Evolutionary conservation across 2,113 vertebrate genomes (phyloP).

Genomic region (Grammomys dolichurus): DNA sequence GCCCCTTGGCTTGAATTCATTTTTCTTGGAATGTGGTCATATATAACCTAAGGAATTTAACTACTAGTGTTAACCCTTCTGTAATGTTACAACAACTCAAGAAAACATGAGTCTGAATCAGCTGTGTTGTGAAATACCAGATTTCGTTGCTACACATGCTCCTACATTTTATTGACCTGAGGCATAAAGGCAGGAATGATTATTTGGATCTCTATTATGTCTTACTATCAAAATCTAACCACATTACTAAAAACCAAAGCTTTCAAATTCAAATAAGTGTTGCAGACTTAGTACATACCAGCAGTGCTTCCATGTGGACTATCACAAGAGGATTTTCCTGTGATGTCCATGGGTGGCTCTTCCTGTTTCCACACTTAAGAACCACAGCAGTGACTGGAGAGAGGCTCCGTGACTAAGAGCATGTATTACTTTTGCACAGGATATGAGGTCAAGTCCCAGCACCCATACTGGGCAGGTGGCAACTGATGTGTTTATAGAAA

Average conservation of each 20-base stretch:
- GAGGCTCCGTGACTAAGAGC: too few relatives aligned
- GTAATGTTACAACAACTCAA: not conserved
- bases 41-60: constrained; percentile 4
- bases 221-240: not conserved
- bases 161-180: not conserved
- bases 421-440: too few relatives aligned
- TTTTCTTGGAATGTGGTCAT: constrained; percentile 16
- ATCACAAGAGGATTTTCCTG: too few relatives aligned
- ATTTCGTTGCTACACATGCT: not conserved
- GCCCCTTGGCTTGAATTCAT: constrained; percentile 33
- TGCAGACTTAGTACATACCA: not conserved
- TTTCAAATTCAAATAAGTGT: constrained; percentile 22
- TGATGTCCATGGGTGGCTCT: not conserved
- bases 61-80: not conserved
- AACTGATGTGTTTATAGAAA: too few relatives aligned
- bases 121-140: not conserved
- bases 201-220: not conserved
- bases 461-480: too few relatives aligned
- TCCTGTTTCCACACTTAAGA: not conserved
- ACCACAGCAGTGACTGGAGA: too few relatives aligned
- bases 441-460: too few relatives aligned
- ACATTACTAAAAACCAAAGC: constrained; percentile 8
- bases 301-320: not conserved
- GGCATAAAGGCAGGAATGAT: constrained; percentile 16
- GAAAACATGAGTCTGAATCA: not conserved